A percentile compares a stretch with the other conserved stretches of the same genome.
These are phyloP conservation scores for Coelopa pilipes DNA, from an alignment of 2,888 invertebrate genomes.

Conservation along the genomic window DNA sequence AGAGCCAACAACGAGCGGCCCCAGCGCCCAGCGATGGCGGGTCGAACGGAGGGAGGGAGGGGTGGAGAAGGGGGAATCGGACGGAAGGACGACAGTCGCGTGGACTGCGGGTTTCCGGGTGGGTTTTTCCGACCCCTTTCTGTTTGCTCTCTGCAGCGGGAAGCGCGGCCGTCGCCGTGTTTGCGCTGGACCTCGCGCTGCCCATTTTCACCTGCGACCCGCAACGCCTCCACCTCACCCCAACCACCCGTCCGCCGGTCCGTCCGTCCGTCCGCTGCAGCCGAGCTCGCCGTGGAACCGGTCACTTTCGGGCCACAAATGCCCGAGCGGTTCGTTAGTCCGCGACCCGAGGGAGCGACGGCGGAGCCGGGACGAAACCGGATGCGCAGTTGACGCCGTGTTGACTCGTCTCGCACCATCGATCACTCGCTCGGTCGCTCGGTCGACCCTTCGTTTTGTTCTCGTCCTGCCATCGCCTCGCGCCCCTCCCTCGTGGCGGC, in stretches of 20 bases:
- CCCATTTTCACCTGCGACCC: conserved; percentile 28
- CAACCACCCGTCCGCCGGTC: conserved; percentile 35
- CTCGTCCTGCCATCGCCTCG: neutral
- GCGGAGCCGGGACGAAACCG: conserved; percentile 1
- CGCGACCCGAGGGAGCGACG: neutral
- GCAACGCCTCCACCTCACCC: neutral
- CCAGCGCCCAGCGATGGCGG: too few species aligned
- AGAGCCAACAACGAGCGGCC: too few species aligned
- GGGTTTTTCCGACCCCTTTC: too few species aligned
- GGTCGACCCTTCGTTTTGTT: neutral
- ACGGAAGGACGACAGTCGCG: too few species aligned
- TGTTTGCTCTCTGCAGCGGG: conserved; percentile 11
- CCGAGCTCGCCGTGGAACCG: conserved; percentile 46
- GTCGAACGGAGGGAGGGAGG: too few species aligned
- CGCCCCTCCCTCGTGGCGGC: neutral
- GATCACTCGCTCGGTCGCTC: too few species aligned
- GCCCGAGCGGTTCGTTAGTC: conserved; percentile 51
- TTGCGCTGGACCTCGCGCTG: conserved; percentile 27
- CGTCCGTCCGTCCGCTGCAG: conserved; percentile 31
- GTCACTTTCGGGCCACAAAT: conserved; percentile 57
- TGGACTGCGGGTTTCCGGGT: too few species aligned
- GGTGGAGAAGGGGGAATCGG: too few species aligned
- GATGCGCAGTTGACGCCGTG: conserved; percentile 28
- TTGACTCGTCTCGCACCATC: conserved; percentile 29
- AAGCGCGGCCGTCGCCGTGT: neutral